These are phyloP conservation scores for Fundulus diaphanus DNA, from an alignment of 2,797 vertebrate genomes.

Conservation along the genomic window DNA sequence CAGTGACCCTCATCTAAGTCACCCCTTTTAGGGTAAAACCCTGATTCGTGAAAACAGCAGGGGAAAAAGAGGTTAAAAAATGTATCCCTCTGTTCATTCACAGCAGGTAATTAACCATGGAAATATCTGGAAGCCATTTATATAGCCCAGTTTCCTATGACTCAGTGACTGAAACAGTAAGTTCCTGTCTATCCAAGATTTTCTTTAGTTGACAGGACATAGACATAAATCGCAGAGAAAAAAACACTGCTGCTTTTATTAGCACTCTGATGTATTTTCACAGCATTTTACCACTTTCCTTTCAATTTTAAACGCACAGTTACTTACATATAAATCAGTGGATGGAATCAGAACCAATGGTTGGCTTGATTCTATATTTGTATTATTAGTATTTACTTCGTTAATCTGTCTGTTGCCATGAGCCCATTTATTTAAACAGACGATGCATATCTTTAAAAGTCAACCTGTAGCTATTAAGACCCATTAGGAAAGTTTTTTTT, in stretches of 20 bases:
- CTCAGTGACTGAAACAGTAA: slow-evolving; percentile 59
- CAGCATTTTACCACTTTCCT: slow-evolving; percentile 12
- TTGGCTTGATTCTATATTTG: slow-evolving; percentile 30
- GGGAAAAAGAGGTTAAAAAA: slow-evolving; percentile 56
- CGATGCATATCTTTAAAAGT: slow-evolving; percentile 15
- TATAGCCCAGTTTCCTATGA: slow-evolving; percentile 63
- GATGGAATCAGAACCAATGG: slow-evolving; percentile 22
- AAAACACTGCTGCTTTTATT: slow-evolving; percentile 44
- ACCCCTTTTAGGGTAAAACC: slow-evolving; percentile 58
- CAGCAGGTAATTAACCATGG: slow-evolving; percentile 70
- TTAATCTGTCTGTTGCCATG: slow-evolving; percentile 4
- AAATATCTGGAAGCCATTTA: slow-evolving; percentile 77
- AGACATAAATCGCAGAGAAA: slow-evolving; percentile 30
- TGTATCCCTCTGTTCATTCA: slow-evolving; percentile 75
- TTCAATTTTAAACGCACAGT: slow-evolving; percentile 29
- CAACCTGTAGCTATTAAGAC: not conserved
- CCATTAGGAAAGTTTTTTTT: not conserved
- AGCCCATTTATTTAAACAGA: not conserved
- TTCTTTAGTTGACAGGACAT: slow-evolving; percentile 45
- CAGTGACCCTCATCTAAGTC: slow-evolving; percentile 51
- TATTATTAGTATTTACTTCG: slow-evolving; percentile 2
- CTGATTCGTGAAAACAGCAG: slow-evolving; percentile 62
- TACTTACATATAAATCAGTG: slow-evolving; percentile 22
- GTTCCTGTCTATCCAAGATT: slow-evolving; percentile 59
- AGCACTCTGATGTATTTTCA: slow-evolving; percentile 35